Evolutionary conservation across 2,113 vertebrate species (phyloP).

Genomic region (Quiscalus mexicanus): DNA sequence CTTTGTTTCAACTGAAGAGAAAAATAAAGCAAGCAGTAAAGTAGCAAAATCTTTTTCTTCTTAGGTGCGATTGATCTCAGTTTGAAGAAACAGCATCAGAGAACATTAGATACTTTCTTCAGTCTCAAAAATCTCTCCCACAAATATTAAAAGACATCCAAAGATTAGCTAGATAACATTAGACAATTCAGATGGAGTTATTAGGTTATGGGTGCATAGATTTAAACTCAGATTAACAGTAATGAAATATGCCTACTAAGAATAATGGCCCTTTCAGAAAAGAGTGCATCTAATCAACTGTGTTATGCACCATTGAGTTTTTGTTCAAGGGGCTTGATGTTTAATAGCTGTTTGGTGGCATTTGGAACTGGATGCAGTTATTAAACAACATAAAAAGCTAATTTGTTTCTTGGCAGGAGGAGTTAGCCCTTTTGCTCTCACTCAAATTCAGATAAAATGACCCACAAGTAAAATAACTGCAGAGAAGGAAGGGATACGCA

Average conservation of each 20-base stretch:
- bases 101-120: conserved; percentile 23
- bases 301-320: conserved; percentile 60
- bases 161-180: conserved; percentile 8
- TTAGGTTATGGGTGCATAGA: conserved; percentile 42
- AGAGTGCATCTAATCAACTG: conserved; percentile 56
- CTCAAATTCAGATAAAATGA: conserved; percentile 51
- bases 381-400: conserved; percentile 68
- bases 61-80: conserved; percentile 13
- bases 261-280: conserved; percentile 69
- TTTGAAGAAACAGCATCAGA: conserved; percentile 56
- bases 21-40: conserved; percentile 63
- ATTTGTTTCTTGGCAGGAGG: conserved; percentile 55
- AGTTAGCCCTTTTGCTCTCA: conserved; percentile 40
- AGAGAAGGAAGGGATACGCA: not conserved
- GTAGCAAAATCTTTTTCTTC: conserved; percentile 49
- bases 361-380: conserved; percentile 65
- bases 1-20: conserved; percentile 58
- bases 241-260: conserved; percentile 68
- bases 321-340: conserved; percentile 46
- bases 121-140: conserved; percentile 10
- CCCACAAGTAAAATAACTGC: conserved; percentile 54
- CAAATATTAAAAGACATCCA: conserved; percentile 6
- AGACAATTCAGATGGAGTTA: conserved; percentile 37
- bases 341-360: conserved; percentile 70
- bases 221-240: conserved; percentile 52